phyloP scores from a whole-genome alignment of 2,113 vertebrate species.

The Sinocyclocheilus maitianheensis region DNA sequence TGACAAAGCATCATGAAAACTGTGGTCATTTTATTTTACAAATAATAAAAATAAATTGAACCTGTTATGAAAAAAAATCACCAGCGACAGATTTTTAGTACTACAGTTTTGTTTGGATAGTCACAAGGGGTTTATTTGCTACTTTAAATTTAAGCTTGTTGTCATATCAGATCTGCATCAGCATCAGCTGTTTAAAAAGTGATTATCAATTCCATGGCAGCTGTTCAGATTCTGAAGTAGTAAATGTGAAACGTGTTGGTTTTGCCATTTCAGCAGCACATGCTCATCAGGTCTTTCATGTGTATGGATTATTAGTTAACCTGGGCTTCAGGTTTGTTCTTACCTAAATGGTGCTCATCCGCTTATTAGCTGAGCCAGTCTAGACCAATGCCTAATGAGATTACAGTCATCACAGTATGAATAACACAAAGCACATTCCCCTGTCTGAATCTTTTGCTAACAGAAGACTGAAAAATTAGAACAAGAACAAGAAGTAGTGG shows the following conservation, averaged over 20 bases:
- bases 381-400: slow-evolving; percentile 42
- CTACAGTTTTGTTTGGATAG: background rate
- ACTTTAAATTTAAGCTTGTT: background rate
- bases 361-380: slow-evolving; percentile 50
- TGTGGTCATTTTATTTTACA: slow-evolving; percentile 5
- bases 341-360: slow-evolving; percentile 11
- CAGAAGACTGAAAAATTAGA: background rate
- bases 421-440: slow-evolving; percentile 11
- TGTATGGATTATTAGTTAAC: background rate
- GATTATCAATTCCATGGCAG: background rate
- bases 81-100: background rate
- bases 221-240: background rate
- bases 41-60: background rate
- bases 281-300: background rate
- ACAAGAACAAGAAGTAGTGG: background rate
- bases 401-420: slow-evolving; percentile 45
- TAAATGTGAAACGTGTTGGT: background rate
- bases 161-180: background rate
- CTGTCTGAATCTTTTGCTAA: background rate
- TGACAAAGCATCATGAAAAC: background rate
- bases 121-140: background rate
- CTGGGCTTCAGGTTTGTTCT: background rate
- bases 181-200: background rate
- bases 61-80: background rate
- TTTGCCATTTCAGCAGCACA: background rate